Conservation (phyloP, 2,113 vertebrate species). For the Psettodes erumei region DNA sequence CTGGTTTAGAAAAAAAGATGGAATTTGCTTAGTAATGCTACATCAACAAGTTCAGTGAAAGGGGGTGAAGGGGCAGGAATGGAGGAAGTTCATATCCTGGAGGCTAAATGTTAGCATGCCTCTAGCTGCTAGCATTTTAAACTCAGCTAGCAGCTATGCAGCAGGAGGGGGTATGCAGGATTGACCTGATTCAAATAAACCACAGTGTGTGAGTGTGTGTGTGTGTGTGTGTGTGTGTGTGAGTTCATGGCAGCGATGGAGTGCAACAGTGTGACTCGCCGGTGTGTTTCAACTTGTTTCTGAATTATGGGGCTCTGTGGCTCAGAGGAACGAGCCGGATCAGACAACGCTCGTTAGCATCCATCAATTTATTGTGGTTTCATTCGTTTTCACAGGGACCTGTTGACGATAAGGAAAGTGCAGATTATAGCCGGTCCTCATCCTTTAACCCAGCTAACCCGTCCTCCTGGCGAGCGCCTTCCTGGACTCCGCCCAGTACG, state of each 20-base stretch:
- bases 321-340: neutral
- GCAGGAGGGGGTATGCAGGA: no score
- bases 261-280: conserved; percentile 3
- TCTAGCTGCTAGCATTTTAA: no score
- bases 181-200: no score
- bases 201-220: no score
- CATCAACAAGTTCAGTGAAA: no score
- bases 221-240: neutral
- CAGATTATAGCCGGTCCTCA: neutral
- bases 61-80: no score
- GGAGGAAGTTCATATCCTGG: no score
- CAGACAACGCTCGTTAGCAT: neutral
- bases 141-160: no score
- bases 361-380: neutral
- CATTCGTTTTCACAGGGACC: neutral
- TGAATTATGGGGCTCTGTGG: neutral
- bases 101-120: no score
- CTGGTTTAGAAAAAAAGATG: no score
- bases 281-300: conserved; percentile 11
- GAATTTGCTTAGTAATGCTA: no score
- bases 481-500: conserved; percentile 23
- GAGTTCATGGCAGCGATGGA: neutral
- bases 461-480: neutral
- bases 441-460: neutral
- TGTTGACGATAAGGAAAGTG: neutral